Evolutionary conservation across 2,113 vertebrate genomes (phyloP).

Genomic region (Zingel zingel): DNA sequence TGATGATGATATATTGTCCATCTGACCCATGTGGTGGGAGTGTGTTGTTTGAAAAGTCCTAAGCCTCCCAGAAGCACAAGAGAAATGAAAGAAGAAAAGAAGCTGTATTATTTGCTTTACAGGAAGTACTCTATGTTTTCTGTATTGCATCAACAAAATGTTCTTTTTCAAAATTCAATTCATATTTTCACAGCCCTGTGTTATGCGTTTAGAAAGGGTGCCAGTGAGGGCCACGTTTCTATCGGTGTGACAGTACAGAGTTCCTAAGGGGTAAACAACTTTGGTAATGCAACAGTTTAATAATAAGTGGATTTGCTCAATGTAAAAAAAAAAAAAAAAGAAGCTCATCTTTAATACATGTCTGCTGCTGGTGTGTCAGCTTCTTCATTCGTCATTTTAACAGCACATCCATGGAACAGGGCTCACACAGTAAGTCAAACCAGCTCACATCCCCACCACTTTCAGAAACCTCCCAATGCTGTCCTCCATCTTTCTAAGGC

Average conservation of each 20-base stretch:
- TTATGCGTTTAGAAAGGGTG: slow-evolving; percentile 4
- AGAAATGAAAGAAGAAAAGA: neutral
- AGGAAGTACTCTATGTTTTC: slow-evolving; percentile 13
- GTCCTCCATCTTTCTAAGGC: slow-evolving; percentile 51
- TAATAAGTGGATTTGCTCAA: slow-evolving; percentile 45
- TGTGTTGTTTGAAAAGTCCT: slow-evolving; percentile 8
- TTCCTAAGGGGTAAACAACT: slow-evolving; percentile 50
- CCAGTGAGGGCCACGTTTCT: slow-evolving; percentile 3
- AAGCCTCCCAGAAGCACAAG: neutral
- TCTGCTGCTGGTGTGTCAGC: slow-evolving; percentile 44
- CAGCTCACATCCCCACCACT: slow-evolving; percentile 18
- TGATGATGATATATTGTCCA: slow-evolving; percentile 29
- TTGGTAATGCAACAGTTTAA: slow-evolving; percentile 44
- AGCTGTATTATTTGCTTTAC: neutral
- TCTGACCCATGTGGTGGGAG: slow-evolving; percentile 20
- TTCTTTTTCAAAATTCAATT: neutral
- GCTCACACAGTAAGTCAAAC: slow-evolving; percentile 50
- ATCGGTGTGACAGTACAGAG: slow-evolving; percentile 7
- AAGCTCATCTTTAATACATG: slow-evolving; percentile 58
- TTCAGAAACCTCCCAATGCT: slow-evolving; percentile 17
- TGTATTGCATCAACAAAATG: slow-evolving; percentile 8
- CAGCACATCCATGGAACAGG: slow-evolving; percentile 31
- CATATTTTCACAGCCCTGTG: neutral
- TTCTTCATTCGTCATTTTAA: slow-evolving; percentile 52
- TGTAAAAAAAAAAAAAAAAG: slow-evolving; percentile 15